phyloP scores from a whole-genome alignment of 2,888 invertebrate genomes.

The Campoplex nolae region DNA sequence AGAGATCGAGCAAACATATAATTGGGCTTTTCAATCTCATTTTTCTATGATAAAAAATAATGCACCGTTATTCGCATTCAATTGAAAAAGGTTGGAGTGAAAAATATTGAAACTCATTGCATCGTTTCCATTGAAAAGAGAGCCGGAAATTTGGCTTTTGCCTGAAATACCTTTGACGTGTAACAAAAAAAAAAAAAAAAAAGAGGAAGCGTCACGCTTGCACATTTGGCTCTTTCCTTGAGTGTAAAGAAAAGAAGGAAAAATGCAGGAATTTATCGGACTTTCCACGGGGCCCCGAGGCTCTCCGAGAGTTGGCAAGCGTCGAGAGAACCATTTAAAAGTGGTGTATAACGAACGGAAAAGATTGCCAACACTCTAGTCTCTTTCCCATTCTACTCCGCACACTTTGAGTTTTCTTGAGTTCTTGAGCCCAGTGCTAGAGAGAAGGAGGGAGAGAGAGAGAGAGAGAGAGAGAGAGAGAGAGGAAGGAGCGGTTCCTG shows the following conservation, averaged over 20 bases:
- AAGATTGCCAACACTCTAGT: conserved; percentile 61
- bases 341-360: conserved; percentile 65
- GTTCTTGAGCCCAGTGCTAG: conserved; percentile 29
- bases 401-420: conserved; percentile 60
- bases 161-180: conserved; percentile 36
- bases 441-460: not conserved
- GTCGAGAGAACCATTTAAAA: conserved; percentile 63
- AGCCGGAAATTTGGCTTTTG: conserved; percentile 36
- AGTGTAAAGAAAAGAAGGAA: conserved; percentile 37
- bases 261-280: conserved; percentile 60
- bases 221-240: conserved; percentile 46
- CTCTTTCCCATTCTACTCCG: conserved; percentile 26
- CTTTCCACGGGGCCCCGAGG: conserved; percentile 48
- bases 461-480: not conserved
- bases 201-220: conserved; percentile 25
- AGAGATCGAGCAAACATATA: not conserved
- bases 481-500: conserved; percentile 35
- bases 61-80: conserved; percentile 6
- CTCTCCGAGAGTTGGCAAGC: conserved; percentile 61
- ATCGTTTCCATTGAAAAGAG: conserved; percentile 4
- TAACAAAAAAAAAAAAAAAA: not conserved
- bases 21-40: not conserved
- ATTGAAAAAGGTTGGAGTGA: conserved; percentile 8
- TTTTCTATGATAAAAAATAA: not conserved
- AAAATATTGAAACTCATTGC: conserved; percentile 50